These are phyloP conservation scores for Anas acuta DNA, from an alignment of 2,797 vertebrate species.

Conservation along the genomic window DNA sequence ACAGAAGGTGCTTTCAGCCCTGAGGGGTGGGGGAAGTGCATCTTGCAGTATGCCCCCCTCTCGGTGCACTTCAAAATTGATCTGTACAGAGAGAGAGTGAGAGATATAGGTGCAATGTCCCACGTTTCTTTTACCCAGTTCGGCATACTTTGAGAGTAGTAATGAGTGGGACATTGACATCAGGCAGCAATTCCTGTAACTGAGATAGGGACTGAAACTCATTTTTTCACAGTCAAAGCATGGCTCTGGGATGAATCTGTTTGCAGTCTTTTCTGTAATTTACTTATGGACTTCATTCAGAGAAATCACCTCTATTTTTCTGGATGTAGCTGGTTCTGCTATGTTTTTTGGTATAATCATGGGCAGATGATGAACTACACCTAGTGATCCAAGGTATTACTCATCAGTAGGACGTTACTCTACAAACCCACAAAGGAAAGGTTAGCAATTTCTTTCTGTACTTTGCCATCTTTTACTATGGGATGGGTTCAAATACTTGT, in stretches of 20 bases:
- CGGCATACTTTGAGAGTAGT: neutral
- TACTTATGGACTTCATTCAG: neutral
- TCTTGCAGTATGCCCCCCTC: neutral
- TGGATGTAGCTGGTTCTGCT: neutral
- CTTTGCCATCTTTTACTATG: neutral
- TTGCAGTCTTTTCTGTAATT: neutral
- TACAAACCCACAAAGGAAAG: neutral
- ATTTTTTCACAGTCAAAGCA: neutral
- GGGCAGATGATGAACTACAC: neutral
- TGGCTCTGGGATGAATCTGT: fast-evolving
- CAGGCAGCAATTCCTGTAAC: neutral
- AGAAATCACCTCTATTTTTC: neutral
- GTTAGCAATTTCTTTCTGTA: neutral
- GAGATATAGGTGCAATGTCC: neutral
- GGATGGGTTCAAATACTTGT: neutral
- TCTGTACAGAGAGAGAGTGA: neutral
- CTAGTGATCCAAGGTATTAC: too few relatives aligned
- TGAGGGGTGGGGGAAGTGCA: neutral
- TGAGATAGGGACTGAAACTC: neutral
- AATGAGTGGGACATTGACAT: neutral
- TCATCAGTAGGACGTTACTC: neutral
- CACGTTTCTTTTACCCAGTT: neutral
- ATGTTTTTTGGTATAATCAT: fast-evolving
- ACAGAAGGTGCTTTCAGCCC: neutral
- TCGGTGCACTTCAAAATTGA: neutral